Evolutionary conservation across 1,140 invertebrate species (phyloP), one percentile per base, ranked within the genome.

Genomic region (Temnothorax nylanderi): DNA sequence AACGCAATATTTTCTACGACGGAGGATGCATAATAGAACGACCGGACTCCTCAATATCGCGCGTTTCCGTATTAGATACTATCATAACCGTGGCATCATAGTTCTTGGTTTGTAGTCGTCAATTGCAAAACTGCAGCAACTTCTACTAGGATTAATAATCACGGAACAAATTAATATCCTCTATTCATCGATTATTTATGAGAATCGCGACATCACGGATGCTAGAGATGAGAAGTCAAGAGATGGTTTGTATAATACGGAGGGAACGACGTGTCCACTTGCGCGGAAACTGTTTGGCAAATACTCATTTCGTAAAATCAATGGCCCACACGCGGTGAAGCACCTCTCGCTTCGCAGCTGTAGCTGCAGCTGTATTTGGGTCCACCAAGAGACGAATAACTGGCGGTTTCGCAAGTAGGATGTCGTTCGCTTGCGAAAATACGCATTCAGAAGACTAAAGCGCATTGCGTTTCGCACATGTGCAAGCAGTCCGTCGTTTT

Each of bases 121-220:
- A 34, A 13, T 41, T 47, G 47, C 8, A 81, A 80, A 69, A 81
- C 21, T 81, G 13, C 64, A 80, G 44, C n/a, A 13, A 67, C 60
- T 69, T 67, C 3, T 80, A n/a, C 21, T n/a, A 13, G 6, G 18
- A 78, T 69, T 67, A 13, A 32, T 16, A 18, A 18, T 34, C 26
- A 34, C 3, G 11, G 16, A 41, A 62, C 16, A 26, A n/a, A 78
- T 32, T 49, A 4, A 13, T 34, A 65, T 49, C 18, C 49, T 47
- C 41, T 60, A 37, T 32, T 2, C 26, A 41, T 74, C 1, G 26
- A 71, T 62, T 82, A 82, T 60, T 84, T 37, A 84, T 41, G 41
- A 62, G 37, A 0, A 3, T 47, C 26, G 13, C 41, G 26, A 49
- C 56, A 44, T 34, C 54, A 56, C 26, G 3, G 18, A 75, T 8